Percentiles rank a stretch among this genome's conserved stretches.
These are phyloP conservation scores for Patella caerulea DNA, from an alignment of 2,888 invertebrate genomes.

Conservation along the genomic window DNA sequence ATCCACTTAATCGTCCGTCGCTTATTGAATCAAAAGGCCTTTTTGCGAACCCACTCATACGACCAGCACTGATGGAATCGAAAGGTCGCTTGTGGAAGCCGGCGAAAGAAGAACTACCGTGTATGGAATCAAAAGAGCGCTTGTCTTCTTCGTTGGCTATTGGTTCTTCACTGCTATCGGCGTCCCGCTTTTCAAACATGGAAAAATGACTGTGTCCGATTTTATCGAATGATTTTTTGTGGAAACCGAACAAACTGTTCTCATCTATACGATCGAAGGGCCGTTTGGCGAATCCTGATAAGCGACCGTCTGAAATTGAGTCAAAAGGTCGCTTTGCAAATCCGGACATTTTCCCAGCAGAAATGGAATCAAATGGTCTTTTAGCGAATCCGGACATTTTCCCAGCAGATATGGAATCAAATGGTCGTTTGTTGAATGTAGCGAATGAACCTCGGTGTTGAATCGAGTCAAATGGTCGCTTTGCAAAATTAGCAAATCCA, in stretches of 20 bases:
- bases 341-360: conserved; percentile 22
- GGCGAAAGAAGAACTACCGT: conserved; percentile 14
- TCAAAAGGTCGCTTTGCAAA: conserved; percentile 31
- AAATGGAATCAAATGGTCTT: conserved; percentile 31
- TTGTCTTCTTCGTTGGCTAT: not conserved
- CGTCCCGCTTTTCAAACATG: no score
- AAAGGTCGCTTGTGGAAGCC: conserved; percentile 29
- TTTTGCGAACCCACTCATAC: conserved; percentile 34
- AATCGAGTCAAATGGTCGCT: conserved; percentile 30
- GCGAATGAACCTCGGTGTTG: conserved; percentile 25
- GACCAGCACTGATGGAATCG: conserved; percentile 19
- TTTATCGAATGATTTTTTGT: conserved; percentile 15
- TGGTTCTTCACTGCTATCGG: no score
- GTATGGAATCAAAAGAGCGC: conserved; percentile 25
- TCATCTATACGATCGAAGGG: conserved; percentile 24
- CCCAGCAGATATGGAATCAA: conserved; percentile 31
- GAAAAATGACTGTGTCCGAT: conserved; percentile 9
- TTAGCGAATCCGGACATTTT: conserved; percentile 33
- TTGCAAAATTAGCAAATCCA: conserved; percentile 33
- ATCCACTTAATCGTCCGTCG: conserved; percentile 29
- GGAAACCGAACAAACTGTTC: conserved; percentile 10
- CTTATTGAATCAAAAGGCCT: conserved; percentile 31
- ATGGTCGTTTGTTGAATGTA: conserved; percentile 35
- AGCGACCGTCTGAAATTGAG: conserved; percentile 21
- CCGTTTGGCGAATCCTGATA: conserved; percentile 28